These are phyloP conservation scores for Lithobates sylvaticus DNA, from an alignment of 2,797 vertebrate genomes.

Conservation along the genomic window DNA sequence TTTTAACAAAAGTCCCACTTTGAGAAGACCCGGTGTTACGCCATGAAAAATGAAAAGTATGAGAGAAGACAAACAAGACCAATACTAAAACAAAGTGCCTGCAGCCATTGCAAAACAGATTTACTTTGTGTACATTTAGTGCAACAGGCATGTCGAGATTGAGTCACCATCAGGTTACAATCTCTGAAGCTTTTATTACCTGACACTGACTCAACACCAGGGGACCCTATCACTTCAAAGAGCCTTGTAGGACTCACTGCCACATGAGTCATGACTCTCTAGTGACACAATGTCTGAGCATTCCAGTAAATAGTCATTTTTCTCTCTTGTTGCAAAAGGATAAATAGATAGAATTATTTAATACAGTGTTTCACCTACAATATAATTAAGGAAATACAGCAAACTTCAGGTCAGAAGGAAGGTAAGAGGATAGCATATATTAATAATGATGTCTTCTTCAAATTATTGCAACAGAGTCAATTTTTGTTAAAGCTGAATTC, in stretches of 20 bases:
- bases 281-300: slow-evolving; percentile 58
- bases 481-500: too few relatives aligned
- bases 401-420: too few relatives aligned
- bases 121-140: slow-evolving; percentile 55
- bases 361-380: too few relatives aligned
- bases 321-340: neutral
- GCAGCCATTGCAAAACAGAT: slow-evolving; percentile 52
- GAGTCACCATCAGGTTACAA: slow-evolving; percentile 58
- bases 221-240: slow-evolving; percentile 58
- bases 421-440: too few relatives aligned
- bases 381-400: too few relatives aligned
- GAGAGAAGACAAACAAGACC: slow-evolving; percentile 25
- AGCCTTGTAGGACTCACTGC: slow-evolving; percentile 14
- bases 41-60: neutral
- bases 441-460: too few relatives aligned
- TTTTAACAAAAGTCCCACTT: neutral
- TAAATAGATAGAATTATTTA: neutral
- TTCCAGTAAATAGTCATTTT: slow-evolving; percentile 7
- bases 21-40: neutral
- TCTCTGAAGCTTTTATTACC: slow-evolving; percentile 53
- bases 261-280: slow-evolving; percentile 35
- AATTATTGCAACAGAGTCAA: too few relatives aligned
- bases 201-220: slow-evolving; percentile 52
- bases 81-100: slow-evolving; percentile 51
- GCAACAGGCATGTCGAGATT: slow-evolving; percentile 37